A percentile compares a stretch with the other conserved stretches of the same genome.
Evolutionary conservation across 2,113 vertebrate genomes (phyloP).

Genomic region (Meles meles): DNA sequence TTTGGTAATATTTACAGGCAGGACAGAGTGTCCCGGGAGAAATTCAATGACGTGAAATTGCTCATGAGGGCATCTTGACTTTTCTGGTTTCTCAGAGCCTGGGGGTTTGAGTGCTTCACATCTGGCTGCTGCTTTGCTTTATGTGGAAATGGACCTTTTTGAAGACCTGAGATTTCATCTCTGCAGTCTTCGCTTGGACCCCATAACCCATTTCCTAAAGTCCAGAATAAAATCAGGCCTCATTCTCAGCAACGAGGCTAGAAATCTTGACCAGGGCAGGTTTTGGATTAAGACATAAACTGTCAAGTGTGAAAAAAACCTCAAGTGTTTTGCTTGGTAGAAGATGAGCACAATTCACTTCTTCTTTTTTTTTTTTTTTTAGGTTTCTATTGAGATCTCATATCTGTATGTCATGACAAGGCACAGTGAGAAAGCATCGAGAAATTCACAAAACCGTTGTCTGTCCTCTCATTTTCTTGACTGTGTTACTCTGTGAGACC

Average conservation of each 20-base stretch:
- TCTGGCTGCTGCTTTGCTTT: not conserved
- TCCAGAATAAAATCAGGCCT: not conserved
- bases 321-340: not conserved
- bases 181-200: not conserved
- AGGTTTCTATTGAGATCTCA: not conserved
- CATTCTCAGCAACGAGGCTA: not conserved
- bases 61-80: not conserved
- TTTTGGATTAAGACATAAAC: not conserved
- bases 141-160: not conserved
- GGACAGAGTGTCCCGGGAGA: not conserved
- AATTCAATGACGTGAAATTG: not conserved
- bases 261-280: not conserved
- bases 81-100: constrained; percentile 21
- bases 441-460: not conserved
- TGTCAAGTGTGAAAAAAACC: not conserved
- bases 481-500: not conserved
- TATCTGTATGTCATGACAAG: not conserved
- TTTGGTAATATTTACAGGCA: constrained; percentile 13
- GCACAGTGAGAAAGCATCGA: not conserved
- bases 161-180: not conserved
- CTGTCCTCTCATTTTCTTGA: not conserved
- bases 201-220: not conserved
- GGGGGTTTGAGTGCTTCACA: not conserved
- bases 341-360: not conserved
- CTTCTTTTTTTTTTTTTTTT: not conserved